phyloP scores from a whole-genome alignment of 2,113 vertebrate species.

The Maccullochella peelii region DNA sequence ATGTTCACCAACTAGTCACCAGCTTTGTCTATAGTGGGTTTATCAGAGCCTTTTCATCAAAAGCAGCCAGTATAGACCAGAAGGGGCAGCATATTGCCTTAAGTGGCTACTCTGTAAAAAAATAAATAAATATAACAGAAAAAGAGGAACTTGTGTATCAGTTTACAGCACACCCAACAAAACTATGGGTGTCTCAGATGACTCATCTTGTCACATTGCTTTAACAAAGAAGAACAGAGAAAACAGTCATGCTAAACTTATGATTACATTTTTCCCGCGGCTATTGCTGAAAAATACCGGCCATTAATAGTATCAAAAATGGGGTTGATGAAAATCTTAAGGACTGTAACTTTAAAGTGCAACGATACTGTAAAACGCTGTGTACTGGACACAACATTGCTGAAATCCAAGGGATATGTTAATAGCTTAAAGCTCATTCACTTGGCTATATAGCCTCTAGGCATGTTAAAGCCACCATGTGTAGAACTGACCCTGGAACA shows the following conservation, averaged over 20 bases:
- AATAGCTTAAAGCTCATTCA: background rate
- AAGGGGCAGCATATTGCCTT: background rate
- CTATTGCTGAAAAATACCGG: background rate
- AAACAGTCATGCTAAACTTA: background rate
- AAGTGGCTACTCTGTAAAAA: background rate
- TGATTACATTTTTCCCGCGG: background rate
- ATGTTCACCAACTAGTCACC: background rate
- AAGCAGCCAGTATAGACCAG: background rate
- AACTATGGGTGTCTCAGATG: conserved; percentile 2
- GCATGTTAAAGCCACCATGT: background rate
- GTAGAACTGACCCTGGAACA: background rate
- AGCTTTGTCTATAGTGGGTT: too few relatives aligned
- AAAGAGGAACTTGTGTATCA: background rate
- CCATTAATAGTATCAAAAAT: background rate
- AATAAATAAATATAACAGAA: background rate
- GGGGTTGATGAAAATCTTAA: background rate
- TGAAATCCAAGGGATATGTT: background rate
- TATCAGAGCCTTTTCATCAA: background rate
- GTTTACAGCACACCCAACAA: background rate
- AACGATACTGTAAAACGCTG: background rate
- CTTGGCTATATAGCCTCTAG: background rate
- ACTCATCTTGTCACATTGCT: background rate
- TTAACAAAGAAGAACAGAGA: background rate
- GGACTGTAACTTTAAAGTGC: background rate
- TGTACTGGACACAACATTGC: background rate